Percentiles rank a stretch among this genome's conserved stretches.
phyloP scores from a whole-genome alignment of 2,113 vertebrate genomes.

The Hirundichthys speculiger region DNA sequence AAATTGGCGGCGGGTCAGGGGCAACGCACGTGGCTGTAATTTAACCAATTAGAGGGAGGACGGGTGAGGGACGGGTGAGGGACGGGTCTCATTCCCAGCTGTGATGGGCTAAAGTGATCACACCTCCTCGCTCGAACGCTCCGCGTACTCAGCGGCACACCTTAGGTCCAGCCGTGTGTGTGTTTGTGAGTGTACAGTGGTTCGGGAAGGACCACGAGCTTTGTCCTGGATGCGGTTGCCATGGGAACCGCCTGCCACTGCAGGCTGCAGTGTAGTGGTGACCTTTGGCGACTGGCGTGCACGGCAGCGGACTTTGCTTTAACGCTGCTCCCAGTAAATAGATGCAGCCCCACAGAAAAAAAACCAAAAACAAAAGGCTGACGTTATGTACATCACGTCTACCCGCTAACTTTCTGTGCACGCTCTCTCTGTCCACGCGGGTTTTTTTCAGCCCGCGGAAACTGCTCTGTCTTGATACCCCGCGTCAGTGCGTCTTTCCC shows the following conservation, averaged over 20 bases:
- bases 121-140: constrained; percentile 23
- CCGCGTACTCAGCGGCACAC: constrained; percentile 41
- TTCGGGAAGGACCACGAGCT: constrained; percentile 6
- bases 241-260: too few species aligned
- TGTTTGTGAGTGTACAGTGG: background rate
- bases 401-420: too few species aligned
- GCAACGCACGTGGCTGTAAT: constrained; percentile 29
- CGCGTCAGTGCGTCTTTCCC: too few species aligned
- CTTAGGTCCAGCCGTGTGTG: constrained; percentile 21
- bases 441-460: too few species aligned
- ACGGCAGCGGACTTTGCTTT: too few species aligned
- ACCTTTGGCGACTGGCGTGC: background rate
- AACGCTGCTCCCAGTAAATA: too few species aligned
- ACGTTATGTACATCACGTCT: too few species aligned
- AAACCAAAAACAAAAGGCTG: too few species aligned
- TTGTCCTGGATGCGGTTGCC: constrained; percentile 15
- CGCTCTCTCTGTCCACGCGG: too few species aligned
- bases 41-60: constrained; percentile 63
- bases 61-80: constrained; percentile 44
- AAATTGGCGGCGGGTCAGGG: constrained; percentile 58
- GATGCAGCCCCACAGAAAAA: too few species aligned
- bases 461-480: too few species aligned
- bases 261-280: constrained; percentile 21
- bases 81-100: constrained; percentile 41
- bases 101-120: constrained; percentile 43